Percentiles rank a stretch among this genome's conserved stretches.
Evolutionary conservation across 2,888 invertebrate species (phyloP).

Genomic region (Microplitis deprimator): DNA sequence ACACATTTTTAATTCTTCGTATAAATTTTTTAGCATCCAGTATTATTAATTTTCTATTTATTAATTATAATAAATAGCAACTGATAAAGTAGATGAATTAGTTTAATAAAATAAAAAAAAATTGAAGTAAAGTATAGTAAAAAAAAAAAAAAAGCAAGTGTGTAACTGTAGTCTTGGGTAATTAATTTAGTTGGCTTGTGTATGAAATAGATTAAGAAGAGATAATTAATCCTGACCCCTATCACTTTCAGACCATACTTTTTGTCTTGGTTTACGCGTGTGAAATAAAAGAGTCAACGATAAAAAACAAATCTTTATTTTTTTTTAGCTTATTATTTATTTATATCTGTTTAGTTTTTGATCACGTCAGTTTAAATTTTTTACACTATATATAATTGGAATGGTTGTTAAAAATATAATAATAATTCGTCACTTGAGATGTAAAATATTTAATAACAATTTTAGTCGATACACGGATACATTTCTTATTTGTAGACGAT

Average conservation of each 20-base stretch:
- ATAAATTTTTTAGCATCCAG: background rate
- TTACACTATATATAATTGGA: background rate
- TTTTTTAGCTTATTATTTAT: background rate
- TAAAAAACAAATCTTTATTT: background rate
- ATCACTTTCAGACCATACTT: conserved; percentile 44
- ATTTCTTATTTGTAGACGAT: background rate
- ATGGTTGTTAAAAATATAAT: background rate
- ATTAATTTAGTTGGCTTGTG: conserved; percentile 8
- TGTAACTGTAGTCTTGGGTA: background rate
- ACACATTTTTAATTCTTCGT: background rate
- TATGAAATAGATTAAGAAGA: conserved; percentile 37
- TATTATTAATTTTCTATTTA: background rate
- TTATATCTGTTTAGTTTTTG: background rate
- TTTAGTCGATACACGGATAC: background rate
- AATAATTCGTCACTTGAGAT: background rate
- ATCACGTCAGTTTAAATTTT: too few species aligned
- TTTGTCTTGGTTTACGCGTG: conserved; percentile 16
- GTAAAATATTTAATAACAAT: background rate
- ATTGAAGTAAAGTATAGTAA: background rate
- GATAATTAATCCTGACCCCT: conserved; percentile 48
- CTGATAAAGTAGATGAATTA: background rate
- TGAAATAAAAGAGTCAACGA: conserved; percentile 2
- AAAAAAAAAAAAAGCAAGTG: background rate
- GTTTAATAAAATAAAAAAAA: background rate
- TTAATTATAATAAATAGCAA: background rate